A percentile compares a stretch with the other conserved stretches of the same genome.
These are phyloP conservation scores for Halyomorpha halys DNA, from an alignment of 1,140 invertebrate species.

Conservation along the genomic window DNA sequence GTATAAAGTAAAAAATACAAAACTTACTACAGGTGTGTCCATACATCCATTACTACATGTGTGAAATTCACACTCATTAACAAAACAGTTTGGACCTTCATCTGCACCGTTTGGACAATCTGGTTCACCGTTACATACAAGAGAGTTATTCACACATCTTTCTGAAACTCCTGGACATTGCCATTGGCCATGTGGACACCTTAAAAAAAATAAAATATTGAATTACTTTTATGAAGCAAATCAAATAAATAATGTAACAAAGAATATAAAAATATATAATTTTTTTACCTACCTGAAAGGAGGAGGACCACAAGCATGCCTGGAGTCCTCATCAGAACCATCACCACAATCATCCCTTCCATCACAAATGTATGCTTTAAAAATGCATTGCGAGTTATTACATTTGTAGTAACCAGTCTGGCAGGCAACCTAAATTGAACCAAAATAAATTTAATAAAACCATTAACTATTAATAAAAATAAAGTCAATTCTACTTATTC, in stretches of 20 bases:
- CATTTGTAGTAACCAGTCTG: slow-evolving; percentile 72
- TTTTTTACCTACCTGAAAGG: slow-evolving; percentile 41
- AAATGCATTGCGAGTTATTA: slow-evolving; percentile 81
- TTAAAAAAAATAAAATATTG: slow-evolving; percentile 35
- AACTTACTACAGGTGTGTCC: slow-evolving; percentile 68
- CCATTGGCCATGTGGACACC: slow-evolving; percentile 69
- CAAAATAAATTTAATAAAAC: too few relatives aligned
- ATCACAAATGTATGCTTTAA: slow-evolving; percentile 90
- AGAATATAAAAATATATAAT: too few relatives aligned
- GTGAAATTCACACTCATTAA: slow-evolving; percentile 64
- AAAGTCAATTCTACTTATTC: too few relatives aligned
- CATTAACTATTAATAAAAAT: too few relatives aligned
- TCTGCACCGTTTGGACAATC: slow-evolving; percentile 88
- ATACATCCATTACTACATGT: slow-evolving; percentile 79
- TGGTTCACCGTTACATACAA: slow-evolving; percentile 70
- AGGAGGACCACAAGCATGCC: slow-evolving; percentile 63
- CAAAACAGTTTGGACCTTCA: slow-evolving; percentile 77
- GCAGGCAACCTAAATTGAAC: slow-evolving; percentile 47
- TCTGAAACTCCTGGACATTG: slow-evolving; percentile 68
- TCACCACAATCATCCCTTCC: slow-evolving; percentile 93
- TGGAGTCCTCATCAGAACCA: slow-evolving; percentile 75
- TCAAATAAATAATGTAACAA: too few relatives aligned
- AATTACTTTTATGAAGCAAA: neutral
- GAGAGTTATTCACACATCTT: slow-evolving; percentile 63
- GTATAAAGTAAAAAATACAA: too few relatives aligned